Evolutionary conservation across 2,113 vertebrate genomes (phyloP).

Genomic region (Glaucidium brasilianum): DNA sequence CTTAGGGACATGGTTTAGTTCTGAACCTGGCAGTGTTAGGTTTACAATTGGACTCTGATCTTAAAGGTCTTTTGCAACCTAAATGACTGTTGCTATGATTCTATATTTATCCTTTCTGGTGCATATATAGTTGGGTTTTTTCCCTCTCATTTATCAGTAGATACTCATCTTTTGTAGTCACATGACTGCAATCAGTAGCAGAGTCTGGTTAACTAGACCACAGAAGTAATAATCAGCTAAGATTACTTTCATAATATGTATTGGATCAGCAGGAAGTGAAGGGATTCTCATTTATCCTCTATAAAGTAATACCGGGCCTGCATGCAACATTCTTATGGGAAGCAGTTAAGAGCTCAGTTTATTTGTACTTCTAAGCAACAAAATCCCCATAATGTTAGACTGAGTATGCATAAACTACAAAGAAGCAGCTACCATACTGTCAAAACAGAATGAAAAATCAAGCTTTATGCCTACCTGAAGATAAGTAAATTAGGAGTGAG

Average conservation of each 20-base stretch:
- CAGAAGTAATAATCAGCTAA: not conserved
- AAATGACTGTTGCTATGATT: not conserved
- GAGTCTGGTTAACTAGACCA: not conserved
- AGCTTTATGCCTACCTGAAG: not conserved
- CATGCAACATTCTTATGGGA: not conserved
- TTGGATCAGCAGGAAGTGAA: not conserved
- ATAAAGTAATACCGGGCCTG: not conserved
- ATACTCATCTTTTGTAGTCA: not conserved
- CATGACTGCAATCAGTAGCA: not conserved
- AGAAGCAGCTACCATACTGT: not conserved
- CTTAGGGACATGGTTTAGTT: not conserved
- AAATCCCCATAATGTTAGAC: not conserved
- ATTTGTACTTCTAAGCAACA: not conserved
- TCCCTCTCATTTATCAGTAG: not conserved
- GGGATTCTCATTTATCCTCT: not conserved
- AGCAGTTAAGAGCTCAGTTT: not conserved
- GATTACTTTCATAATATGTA: not conserved
- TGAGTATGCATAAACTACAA: not conserved
- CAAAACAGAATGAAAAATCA: not conserved
- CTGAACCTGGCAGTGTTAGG: not conserved
- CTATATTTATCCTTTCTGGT: not conserved
- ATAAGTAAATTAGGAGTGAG: not conserved
- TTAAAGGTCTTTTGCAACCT: not conserved
- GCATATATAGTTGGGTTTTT: not conserved
- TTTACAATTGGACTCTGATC: not conserved